These are phyloP conservation scores for Pantherophis vulpinus DNA, from an alignment of 2,797 vertebrate genomes.

Conservation along the genomic window DNA sequence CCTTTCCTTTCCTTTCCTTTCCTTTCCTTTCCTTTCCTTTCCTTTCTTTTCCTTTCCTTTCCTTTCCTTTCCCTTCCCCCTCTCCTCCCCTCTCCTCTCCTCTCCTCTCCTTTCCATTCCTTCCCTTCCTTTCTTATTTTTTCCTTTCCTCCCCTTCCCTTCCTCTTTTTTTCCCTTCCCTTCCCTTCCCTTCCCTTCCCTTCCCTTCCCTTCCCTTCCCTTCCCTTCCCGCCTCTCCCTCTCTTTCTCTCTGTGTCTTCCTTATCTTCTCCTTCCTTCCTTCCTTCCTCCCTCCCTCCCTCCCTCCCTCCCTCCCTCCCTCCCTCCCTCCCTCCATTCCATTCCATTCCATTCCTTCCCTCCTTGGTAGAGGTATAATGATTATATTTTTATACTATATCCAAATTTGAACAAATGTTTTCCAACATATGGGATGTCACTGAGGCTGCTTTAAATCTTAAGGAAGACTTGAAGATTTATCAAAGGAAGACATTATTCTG, in stretches of 20 bases:
- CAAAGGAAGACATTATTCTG: neutral
- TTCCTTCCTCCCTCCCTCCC: too few relatives aligned
- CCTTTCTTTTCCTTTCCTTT: too few relatives aligned
- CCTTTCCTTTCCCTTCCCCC: too few relatives aligned
- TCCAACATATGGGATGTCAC: neutral
- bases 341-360: too few relatives aligned
- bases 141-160: neutral
- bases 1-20: accelerated
- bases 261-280: neutral
- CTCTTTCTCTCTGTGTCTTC: accelerated
- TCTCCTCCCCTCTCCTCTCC: too few relatives aligned
- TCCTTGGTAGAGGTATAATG: neutral
- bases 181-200: too few relatives aligned
- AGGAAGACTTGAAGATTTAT: neutral
- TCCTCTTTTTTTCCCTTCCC: accelerated
- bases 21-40: accelerated
- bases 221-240: accelerated
- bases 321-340: neutral
- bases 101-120: neutral
- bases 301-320: too few relatives aligned
- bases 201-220: too few relatives aligned
- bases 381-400: too few relatives aligned
- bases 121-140: too few relatives aligned
- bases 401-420: neutral
- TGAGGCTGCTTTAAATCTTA: neutral